A percentile compares a stretch with the other conserved stretches of the same genome.
Evolutionary conservation across 2,797 vertebrate species (phyloP).

Genomic region (Premnoplex brunnescens): DNA sequence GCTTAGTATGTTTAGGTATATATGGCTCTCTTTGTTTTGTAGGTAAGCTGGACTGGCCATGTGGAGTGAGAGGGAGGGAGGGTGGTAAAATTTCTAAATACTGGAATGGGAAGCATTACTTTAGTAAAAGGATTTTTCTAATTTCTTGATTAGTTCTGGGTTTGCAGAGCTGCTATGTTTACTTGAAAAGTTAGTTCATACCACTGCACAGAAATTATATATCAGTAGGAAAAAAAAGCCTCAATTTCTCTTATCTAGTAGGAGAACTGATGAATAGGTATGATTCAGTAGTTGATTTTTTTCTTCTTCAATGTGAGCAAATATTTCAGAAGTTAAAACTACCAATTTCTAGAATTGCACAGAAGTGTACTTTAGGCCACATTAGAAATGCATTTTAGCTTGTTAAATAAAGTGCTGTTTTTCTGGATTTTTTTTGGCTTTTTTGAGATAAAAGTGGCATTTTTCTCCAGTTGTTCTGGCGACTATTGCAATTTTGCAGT

Average conservation of each 20-base stretch:
- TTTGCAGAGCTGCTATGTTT: not conserved
- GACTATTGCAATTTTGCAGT: not conserved
- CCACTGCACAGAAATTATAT: not conserved
- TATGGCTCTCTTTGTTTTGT: not conserved
- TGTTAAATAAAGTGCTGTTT: not conserved
- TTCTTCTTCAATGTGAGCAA: not conserved
- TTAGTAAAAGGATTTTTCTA: constrained; percentile 55
- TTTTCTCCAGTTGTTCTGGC: not conserved
- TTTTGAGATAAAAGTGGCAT: not conserved
- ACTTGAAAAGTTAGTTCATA: not conserved
- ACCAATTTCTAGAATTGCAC: not conserved
- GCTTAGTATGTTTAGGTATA: not conserved
- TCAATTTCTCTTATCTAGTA: not conserved
- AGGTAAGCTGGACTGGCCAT: not conserved
- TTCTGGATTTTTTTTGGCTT: not conserved
- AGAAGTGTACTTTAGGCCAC: not conserved
- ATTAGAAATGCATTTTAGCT: not conserved
- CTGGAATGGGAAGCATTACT: constrained; percentile 11
- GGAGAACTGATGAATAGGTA: not conserved
- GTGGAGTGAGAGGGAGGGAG: not conserved
- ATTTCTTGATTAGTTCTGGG: constrained; percentile 61
- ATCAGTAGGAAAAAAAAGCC: not conserved
- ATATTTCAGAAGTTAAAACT: not conserved
- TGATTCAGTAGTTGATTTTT: not conserved
- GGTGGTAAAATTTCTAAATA: constrained; percentile 27